Percentiles rank a stretch among this genome's conserved stretches.
Evolutionary conservation across 2,113 vertebrate species (phyloP).

Genomic region (Pseudorasbora parva): DNA sequence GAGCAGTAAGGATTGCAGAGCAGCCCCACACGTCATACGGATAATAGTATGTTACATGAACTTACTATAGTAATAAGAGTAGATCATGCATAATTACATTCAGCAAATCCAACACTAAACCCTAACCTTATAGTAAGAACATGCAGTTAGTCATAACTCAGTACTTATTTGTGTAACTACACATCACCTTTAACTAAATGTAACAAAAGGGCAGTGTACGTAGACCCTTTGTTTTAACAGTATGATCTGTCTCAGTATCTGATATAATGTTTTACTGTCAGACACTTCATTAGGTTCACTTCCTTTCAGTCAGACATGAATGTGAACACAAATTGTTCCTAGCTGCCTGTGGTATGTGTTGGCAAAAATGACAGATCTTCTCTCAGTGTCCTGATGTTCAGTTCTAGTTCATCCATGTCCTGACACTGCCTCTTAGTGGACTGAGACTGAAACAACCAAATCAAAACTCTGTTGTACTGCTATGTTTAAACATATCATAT

Average conservation of each 20-base stretch:
- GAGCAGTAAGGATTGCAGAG: neutral
- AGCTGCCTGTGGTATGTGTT: slow-evolving; percentile 54
- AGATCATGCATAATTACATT: too few relatives aligned
- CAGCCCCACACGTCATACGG: too few relatives aligned
- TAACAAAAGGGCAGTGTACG: too few relatives aligned
- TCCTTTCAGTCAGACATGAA: slow-evolving; percentile 64
- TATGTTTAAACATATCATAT: neutral
- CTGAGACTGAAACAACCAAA: slow-evolving; percentile 53
- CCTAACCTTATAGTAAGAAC: too few relatives aligned
- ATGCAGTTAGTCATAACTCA: too few relatives aligned
- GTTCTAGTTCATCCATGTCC: slow-evolving; percentile 43
- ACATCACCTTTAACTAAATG: too few relatives aligned
- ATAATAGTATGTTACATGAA: too few relatives aligned
- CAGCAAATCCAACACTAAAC: too few relatives aligned
- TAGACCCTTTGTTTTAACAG: too few relatives aligned
- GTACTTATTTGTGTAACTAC: too few relatives aligned
- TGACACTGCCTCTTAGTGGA: slow-evolving; percentile 75
- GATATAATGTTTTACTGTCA: slow-evolving; percentile 67
- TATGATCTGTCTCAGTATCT: too few relatives aligned
- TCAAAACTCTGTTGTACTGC: neutral
- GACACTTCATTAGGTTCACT: slow-evolving; percentile 72
- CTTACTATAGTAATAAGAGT: too few relatives aligned
- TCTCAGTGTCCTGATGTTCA: neutral
- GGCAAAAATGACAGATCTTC: neutral
- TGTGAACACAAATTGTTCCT: slow-evolving; percentile 73